A percentile compares a stretch with the other conserved stretches of the same genome.
Evolutionary conservation across 1,140 invertebrate genomes (phyloP).

Genomic region (Zaprionus capensis): DNA sequence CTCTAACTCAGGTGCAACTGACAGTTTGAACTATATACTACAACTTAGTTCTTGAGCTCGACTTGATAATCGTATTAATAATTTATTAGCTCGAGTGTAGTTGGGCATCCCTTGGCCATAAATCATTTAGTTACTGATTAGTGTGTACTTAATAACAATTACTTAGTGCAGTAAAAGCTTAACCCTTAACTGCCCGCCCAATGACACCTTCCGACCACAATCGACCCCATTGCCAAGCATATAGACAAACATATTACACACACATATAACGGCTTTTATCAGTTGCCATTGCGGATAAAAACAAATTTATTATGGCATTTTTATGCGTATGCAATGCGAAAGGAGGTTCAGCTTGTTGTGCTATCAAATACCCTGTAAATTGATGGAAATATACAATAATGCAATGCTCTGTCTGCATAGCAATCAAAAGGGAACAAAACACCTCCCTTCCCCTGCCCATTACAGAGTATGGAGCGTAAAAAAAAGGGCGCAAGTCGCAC

Average conservation of each 20-base stretch:
- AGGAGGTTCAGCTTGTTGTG: background rate
- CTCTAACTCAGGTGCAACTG: slow-evolving; percentile 19
- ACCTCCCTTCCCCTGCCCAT: accelerated
- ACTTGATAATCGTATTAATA: background rate
- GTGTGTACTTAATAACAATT: slow-evolving; percentile 4
- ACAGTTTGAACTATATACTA: background rate
- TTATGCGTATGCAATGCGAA: slow-evolving; percentile 43
- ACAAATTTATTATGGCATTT: slow-evolving; percentile 69
- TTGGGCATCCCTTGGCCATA: background rate
- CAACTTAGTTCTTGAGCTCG: background rate
- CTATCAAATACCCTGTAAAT: slow-evolving; percentile 9
- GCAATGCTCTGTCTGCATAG: no score
- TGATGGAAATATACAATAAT: background rate
- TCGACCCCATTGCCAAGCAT: background rate
- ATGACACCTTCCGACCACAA: background rate
- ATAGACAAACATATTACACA: slow-evolving; percentile 1
- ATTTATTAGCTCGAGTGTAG: background rate
- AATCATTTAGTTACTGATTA: slow-evolving; percentile 4
- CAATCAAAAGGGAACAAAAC: no score
- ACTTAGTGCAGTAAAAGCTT: background rate
- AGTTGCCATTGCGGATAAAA: slow-evolving; percentile 53
- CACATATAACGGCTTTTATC: slow-evolving; percentile 26
- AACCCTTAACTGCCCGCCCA: background rate
- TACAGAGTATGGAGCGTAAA: slow-evolving; percentile 1
- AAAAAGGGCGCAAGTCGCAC: slow-evolving; percentile 41